These are phyloP conservation scores for Drosophila planitibia DNA, from an alignment of 2,888 invertebrate genomes.

Conservation along the genomic window DNA sequence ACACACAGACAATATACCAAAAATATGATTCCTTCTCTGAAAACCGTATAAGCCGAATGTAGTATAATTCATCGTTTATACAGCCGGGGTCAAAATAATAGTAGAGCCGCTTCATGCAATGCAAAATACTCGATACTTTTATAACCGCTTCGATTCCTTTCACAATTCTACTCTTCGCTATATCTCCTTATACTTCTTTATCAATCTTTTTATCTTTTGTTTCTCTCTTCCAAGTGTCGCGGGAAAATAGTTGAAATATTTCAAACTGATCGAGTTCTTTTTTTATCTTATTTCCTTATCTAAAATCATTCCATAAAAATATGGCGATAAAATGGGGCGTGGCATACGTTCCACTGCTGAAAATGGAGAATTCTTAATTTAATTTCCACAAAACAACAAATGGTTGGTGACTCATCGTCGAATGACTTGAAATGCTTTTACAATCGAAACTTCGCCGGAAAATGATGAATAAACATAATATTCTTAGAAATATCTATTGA, in stretches of 20 bases:
- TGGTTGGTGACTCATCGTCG: neutral
- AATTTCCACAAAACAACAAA: neutral
- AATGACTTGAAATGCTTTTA: neutral
- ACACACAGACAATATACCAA: conserved; percentile 11
- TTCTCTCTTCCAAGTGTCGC: neutral
- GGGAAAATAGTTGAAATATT: neutral
- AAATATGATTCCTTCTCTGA: conserved; percentile 43
- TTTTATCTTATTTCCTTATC: neutral
- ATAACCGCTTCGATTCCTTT: neutral
- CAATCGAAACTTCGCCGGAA: neutral
- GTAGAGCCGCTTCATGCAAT: neutral
- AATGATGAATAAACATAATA: neutral
- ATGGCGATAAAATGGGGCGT: neutral
- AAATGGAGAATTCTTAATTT: neutral
- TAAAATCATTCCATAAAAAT: neutral
- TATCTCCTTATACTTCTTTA: neutral
- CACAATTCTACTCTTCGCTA: accelerated
- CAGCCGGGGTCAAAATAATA: neutral
- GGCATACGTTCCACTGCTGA: neutral
- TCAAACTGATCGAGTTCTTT: neutral
- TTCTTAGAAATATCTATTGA: neutral
- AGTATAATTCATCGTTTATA: neutral
- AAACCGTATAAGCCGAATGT: conserved; percentile 21
- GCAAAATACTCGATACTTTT: neutral
- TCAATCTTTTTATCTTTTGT: neutral